Percentiles rank a stretch among this genome's conserved stretches.
Evolutionary conservation across 2,113 vertebrate species (phyloP).

Genomic region (Azemiops feae): DNA sequence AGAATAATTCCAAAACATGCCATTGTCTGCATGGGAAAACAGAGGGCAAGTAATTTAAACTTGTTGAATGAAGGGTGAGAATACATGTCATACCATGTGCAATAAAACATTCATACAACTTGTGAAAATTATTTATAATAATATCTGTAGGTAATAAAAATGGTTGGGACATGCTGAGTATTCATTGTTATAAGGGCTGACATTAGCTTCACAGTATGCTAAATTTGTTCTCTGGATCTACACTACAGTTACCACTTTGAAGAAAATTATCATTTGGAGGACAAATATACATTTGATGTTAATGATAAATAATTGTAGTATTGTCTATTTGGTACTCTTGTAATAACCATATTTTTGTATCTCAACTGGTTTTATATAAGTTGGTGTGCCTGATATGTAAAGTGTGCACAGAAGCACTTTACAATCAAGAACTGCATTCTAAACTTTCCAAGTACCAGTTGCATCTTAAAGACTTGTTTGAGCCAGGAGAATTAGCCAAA

Average conservation of each 20-base stretch:
- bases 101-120: constrained; percentile 68
- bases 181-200: constrained; percentile 56
- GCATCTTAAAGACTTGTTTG: constrained; percentile 61
- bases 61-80: constrained; percentile 34
- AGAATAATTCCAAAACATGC: constrained; percentile 37
- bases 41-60: constrained; percentile 51
- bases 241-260: constrained; percentile 58
- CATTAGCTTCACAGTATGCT: constrained; percentile 53
- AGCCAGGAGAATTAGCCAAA: constrained; percentile 55
- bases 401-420: constrained; percentile 49
- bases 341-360: constrained; percentile 76
- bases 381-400: constrained; percentile 53
- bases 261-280: constrained; percentile 50
- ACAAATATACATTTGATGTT: constrained; percentile 71
- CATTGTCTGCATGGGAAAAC: constrained; percentile 33
- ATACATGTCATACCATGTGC: constrained; percentile 66
- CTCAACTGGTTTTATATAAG: constrained; percentile 62
- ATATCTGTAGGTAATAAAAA: constrained; percentile 63
- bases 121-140: constrained; percentile 77
- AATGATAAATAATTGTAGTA: constrained; percentile 72
- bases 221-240: constrained; percentile 62
- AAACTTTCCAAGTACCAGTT: constrained; percentile 58
- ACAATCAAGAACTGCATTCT: constrained; percentile 49
- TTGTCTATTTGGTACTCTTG: constrained; percentile 67
- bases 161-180: constrained; percentile 63